Percentiles rank a stretch among this genome's conserved stretches.
These are phyloP conservation scores for Coenobita brevimanus DNA, from an alignment of 1,140 invertebrate species.

Conservation along the genomic window DNA sequence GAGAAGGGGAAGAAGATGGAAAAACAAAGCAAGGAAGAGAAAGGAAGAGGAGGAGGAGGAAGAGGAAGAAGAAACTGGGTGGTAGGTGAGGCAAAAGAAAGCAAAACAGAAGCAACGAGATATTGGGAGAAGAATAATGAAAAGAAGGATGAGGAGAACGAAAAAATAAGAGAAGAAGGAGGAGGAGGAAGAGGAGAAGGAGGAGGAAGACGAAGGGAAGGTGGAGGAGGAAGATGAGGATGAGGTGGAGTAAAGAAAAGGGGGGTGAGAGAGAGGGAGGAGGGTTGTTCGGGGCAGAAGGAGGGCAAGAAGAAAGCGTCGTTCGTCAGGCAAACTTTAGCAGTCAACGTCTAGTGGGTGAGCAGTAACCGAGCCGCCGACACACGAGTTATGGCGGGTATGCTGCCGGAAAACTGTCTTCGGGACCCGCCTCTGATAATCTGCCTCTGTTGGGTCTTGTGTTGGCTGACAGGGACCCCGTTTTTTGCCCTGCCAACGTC, in stretches of 20 bases:
- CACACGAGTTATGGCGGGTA: constrained; percentile 42
- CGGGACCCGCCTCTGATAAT: constrained; percentile 45
- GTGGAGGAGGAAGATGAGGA: no score
- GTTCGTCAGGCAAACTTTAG: constrained; percentile 43
- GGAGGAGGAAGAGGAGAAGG: background rate
- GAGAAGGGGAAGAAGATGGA: no score
- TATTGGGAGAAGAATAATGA: no score
- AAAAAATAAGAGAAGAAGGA: no score
- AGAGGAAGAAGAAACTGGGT: no score
- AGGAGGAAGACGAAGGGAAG: background rate
- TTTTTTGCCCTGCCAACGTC: background rate
- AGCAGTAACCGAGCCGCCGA: constrained; percentile 40
- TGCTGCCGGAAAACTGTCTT: constrained; percentile 13
- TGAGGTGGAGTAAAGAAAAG: no score
- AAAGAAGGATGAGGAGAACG: no score
- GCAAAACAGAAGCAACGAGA: no score
- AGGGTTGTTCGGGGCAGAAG: background rate
- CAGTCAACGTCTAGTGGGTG: constrained; percentile 34
- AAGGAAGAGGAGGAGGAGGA: no score
- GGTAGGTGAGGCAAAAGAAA: no score
- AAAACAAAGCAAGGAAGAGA: no score
- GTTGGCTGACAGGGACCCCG: no score
- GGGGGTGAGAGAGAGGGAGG: background rate
- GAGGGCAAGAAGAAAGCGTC: background rate
- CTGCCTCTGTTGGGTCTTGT: constrained; percentile 22